Evolutionary conservation across 1,140 invertebrate genomes (phyloP), one percentile per base, ranked within the genome.

Genomic region (Thaumatotibia leucotreta): DNA sequence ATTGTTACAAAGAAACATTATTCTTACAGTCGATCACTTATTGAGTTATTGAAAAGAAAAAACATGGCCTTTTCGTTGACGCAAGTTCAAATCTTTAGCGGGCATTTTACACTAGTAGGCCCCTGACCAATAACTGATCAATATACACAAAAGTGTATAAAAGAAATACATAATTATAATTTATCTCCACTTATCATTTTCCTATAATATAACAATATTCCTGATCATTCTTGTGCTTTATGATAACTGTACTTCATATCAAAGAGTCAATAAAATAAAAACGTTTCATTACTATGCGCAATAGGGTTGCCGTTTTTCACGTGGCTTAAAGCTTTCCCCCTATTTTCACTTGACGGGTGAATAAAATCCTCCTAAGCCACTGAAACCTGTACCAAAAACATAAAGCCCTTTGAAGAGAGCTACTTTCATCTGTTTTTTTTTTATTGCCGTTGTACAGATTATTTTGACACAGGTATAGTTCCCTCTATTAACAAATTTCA

Each of bases 81-180:
- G 14, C 5, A 9, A 14, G 11, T 27, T 3, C 23, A 22, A 27
- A 24, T 14, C 0, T 58, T 17, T 58, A 31, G 9, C 24, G n/a
- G 52, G 24, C 23, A 31, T 58, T 58, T n/a, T 17, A n/a, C 24
- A 58, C 27, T 27, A 58, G 24, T 27, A 58, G 52, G 52, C 52
- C 52, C 24, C 24, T 58, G 24, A 58, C 24, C 52, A 24, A 54
- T 54, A 27, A 54, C 23, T 45, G 22, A 27, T 24, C 23, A 24
- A 24, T 54, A 10, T 54, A 54, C 52, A 58, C 52, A 58, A 58
- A n/a, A 58, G n/a, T 58, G 52, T 58, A 24, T 27, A 58, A 58
- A 27, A 58, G 22, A 27, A n/a, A 14, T 45, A 45, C 50, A 24
- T 27, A 52, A 52, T 52, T 52, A 52, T 52, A 23, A 58, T 58